Percentiles rank a stretch among this genome's conserved stretches.
Conservation (phyloP, 2,797 vertebrate genomes). For the Oreonectes daqikongensis region DNA sequence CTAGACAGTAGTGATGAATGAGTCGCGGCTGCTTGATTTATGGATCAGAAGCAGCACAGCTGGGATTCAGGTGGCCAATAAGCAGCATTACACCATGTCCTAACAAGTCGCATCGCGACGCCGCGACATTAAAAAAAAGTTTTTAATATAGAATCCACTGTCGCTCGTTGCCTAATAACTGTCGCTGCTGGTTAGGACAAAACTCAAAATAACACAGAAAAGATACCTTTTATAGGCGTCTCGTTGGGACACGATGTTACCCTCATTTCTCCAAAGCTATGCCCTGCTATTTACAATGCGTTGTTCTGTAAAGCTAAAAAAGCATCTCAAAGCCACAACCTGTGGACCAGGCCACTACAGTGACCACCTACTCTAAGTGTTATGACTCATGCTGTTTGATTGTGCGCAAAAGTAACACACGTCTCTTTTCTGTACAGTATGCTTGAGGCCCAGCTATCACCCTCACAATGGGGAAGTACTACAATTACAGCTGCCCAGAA, state of each 20-base stretch:
- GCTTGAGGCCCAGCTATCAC: conserved; percentile 32
- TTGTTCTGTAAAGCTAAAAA: neutral
- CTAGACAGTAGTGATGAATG: conserved; percentile 21
- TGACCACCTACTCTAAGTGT: conserved; percentile 1
- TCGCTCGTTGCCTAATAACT: no score
- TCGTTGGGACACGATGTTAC: neutral
- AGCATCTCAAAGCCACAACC: neutral
- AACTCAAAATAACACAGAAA: no score
- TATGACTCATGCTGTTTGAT: conserved; percentile 14
- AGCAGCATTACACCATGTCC: conserved; percentile 34
- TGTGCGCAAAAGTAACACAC: conserved; percentile 7
- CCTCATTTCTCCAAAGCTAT: conserved; percentile 31
- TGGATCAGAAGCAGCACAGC: conserved; percentile 41
- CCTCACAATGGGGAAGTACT: conserved; percentile 60
- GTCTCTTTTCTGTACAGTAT: conserved; percentile 15
- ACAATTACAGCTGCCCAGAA: conserved; percentile 58
- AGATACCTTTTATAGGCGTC: no score
- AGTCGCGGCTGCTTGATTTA: conserved; percentile 19
- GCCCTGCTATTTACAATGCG: neutral
- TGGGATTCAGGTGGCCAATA: conserved; percentile 52
- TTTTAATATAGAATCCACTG: no score
- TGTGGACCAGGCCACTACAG: conserved; percentile 1
- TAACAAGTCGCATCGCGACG: no score
- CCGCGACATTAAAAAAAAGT: no score
- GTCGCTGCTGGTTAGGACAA: no score